A percentile compares a stretch with the other conserved stretches of the same genome.
phyloP scores from a whole-genome alignment of 1,140 invertebrate genomes.

The Ceratoteleas bidentatus region DNA sequence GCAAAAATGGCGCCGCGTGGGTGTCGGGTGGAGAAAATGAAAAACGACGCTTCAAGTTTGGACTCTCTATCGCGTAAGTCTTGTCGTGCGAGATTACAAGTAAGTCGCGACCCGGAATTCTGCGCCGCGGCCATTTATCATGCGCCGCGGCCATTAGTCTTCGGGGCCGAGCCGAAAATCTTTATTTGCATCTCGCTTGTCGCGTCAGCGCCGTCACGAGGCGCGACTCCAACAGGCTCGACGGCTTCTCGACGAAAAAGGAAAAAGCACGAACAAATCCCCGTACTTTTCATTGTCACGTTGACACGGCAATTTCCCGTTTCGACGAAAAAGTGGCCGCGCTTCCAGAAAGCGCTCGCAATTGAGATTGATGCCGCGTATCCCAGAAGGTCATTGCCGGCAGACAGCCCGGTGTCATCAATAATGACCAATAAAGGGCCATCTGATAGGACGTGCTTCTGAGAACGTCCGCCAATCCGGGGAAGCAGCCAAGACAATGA shows the following conservation, averaged over 20 bases:
- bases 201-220: constrained; percentile 61
- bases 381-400: constrained; percentile 39
- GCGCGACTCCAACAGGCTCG: constrained; percentile 69
- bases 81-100: constrained; percentile 63
- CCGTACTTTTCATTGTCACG: not conserved
- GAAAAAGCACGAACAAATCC: not conserved
- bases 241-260: constrained; percentile 58
- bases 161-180: constrained; percentile 73
- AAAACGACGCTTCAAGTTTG: constrained; percentile 63
- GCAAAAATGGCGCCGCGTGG: constrained; percentile 51
- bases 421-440: constrained; percentile 56
- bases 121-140: constrained; percentile 70
- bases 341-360: constrained; percentile 23
- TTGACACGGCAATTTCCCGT: constrained; percentile 17
- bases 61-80: constrained; percentile 59
- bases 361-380: constrained; percentile 57
- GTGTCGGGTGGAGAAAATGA: constrained; percentile 47
- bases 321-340: constrained; percentile 7
- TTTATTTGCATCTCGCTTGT: constrained; percentile 76
- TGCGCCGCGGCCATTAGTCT: constrained; percentile 68
- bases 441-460: constrained; percentile 42
- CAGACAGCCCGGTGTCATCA: constrained; percentile 39
- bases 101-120: constrained; percentile 68
- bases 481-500: constrained; percentile 55
- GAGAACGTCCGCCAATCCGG: constrained; percentile 27